phyloP scores from a whole-genome alignment of 2,797 vertebrate genomes.

The Rousettus madagascariensis region DNA sequence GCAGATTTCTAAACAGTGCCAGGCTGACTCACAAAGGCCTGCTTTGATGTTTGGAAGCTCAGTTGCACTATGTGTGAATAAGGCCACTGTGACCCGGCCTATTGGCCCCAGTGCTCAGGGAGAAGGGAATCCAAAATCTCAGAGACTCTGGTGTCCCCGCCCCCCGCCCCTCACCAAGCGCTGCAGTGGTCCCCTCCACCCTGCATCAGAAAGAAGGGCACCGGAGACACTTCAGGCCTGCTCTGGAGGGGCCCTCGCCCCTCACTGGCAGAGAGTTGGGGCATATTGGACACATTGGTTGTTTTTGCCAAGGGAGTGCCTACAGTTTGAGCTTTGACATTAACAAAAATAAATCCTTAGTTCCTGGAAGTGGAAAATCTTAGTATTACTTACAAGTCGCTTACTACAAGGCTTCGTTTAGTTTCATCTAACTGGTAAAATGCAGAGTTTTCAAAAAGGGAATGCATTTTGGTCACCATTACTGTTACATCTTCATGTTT shows the following conservation, averaged over 20 bases:
- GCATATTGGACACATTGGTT: background rate
- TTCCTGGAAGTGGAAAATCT: slow-evolving; percentile 32
- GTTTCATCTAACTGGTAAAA: background rate
- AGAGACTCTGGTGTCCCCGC: background rate
- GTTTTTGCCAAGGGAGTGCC: slow-evolving; percentile 19
- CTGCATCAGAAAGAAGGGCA: background rate
- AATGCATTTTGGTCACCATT: background rate
- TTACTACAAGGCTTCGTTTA: background rate
- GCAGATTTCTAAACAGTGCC: background rate
- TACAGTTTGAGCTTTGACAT: slow-evolving; percentile 11
- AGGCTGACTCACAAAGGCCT: background rate
- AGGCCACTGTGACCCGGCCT: background rate
- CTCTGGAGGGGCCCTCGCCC: background rate
- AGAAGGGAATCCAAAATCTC: background rate
- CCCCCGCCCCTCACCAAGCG: no score
- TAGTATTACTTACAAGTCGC: background rate
- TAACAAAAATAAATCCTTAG: slow-evolving; percentile 37
- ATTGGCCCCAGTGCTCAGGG: background rate
- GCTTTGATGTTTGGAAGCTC: background rate
- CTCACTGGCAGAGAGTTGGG: background rate
- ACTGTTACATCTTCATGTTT: background rate
- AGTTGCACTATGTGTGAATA: background rate
- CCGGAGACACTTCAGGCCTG: background rate
- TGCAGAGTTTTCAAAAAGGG: background rate
- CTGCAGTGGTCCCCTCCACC: background rate